Base-by-base conservation (phyloP, 2,888 invertebrate species). In the Andrena praecox region DNA sequence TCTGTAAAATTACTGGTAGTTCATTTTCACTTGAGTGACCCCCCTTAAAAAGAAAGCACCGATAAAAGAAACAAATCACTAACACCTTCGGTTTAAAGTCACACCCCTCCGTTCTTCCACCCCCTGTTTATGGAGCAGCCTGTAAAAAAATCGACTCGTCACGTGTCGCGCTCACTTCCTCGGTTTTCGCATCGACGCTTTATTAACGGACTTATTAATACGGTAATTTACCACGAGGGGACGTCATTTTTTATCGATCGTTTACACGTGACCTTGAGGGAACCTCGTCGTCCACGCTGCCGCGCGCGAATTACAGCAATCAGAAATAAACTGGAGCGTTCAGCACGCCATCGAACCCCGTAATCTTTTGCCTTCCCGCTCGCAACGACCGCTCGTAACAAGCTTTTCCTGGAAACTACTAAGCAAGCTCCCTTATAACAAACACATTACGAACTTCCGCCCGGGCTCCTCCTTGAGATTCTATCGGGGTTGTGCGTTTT, bases 181-280 rank as follows among this genome's bases (percentile, higher is more conserved):
- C 59, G n/a, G 31, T 20, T 31, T 10, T 69, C 72, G 72, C 75
- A 29, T 68, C 71, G 59, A 66, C 42, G 60, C 64, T 20, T 33
- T 52, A 31, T 56, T 10, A 50, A 71, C 68, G 68, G 66, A 42
- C 42, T 42, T 42, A 77, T 75, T 75, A 71, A 81, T 71, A 79
- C 74, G 56, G 54, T 48, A 63, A 85, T 80, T 72, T 62, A 68
- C 67, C 54, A 62, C 35, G 62, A n/a, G 67, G 16, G 69, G 80
- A 31, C 62, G 77, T 76, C 82, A 87, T 85, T 87, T 85, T 80
- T 76, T 68, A 87, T 86, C 85, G 86, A 86, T 81, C 84, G 68
- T 54, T 67, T 35, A 64, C 35, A 31, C 64, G 66, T 54, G 73
- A 71, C 86, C 85, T 86, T 86, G 85, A 80, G 73, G 68, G 50